A percentile compares a stretch with the other conserved stretches of the same genome.
These are phyloP conservation scores for Chromis chromis DNA, from an alignment of 2,797 vertebrate genomes.

Conservation along the genomic window DNA sequence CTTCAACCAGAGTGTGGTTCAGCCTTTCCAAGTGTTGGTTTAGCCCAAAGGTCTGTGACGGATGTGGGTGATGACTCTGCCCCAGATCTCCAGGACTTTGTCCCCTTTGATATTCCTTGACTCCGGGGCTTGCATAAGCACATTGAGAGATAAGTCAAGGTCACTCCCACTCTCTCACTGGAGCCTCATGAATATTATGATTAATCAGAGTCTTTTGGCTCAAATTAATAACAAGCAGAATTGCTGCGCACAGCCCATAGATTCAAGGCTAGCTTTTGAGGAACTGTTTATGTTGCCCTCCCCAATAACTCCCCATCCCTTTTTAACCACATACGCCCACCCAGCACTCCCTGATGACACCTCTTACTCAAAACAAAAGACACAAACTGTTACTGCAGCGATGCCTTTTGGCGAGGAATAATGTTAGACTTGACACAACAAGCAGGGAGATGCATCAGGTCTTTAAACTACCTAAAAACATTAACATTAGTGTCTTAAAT, in stretches of 20 bases:
- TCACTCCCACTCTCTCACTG: slow-evolving; percentile 75
- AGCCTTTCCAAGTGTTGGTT: slow-evolving; percentile 63
- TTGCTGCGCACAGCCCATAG: slow-evolving; percentile 60
- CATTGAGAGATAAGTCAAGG: slow-evolving; percentile 80
- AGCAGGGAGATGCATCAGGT: slow-evolving; percentile 19
- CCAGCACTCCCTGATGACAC: slow-evolving; percentile 39
- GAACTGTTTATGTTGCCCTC: slow-evolving; percentile 56
- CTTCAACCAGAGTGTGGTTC: slow-evolving; percentile 66
- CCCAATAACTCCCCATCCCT: neutral
- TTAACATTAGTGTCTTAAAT: slow-evolving; percentile 3
- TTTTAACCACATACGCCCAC: slow-evolving; percentile 40
- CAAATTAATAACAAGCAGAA: slow-evolving; percentile 75
- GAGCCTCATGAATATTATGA: slow-evolving; percentile 84
- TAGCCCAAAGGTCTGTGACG: slow-evolving; percentile 76
- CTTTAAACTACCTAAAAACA: slow-evolving; percentile 15
- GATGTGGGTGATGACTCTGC: slow-evolving; percentile 80
- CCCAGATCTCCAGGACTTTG: slow-evolving; percentile 81
- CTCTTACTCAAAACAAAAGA: slow-evolving; percentile 54
- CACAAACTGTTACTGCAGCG: slow-evolving; percentile 15
- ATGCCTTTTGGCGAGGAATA: slow-evolving; percentile 26
- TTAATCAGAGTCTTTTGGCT: slow-evolving; percentile 82
- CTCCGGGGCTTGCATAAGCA: slow-evolving; percentile 74
- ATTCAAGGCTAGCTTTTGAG: slow-evolving; percentile 67
- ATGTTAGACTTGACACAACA: slow-evolving; percentile 31
- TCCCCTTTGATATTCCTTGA: slow-evolving; percentile 84